Evolutionary conservation across 2,888 invertebrate species (phyloP), one percentile per base, ranked within the genome.

Genomic region (Melikaiella ostensackeni): DNA sequence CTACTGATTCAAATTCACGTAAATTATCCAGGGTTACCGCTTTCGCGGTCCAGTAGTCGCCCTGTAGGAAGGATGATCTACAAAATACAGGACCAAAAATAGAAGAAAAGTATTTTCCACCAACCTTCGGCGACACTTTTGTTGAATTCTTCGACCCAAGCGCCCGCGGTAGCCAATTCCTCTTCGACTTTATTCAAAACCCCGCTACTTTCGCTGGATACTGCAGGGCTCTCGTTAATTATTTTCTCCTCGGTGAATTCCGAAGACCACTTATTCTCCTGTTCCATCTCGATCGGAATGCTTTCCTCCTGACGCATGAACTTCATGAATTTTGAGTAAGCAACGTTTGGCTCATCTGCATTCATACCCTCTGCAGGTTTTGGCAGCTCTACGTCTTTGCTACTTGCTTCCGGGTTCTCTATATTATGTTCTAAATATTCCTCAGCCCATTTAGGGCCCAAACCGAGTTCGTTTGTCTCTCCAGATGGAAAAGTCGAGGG

Each of bases 301-400:
- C 95, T 95, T 88, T 95, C 95, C 78, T 96, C 94, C 92, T 95
- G 95, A 87, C 95, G 94, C 95, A 97, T 96, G 89, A 97, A 97
- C 87, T 95, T 95, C 95, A 97, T 95, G 88, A 97, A 97, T 93
- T 96, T 93, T 76, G 96, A 96, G 89, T 96, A 95, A 30, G 94
- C 95, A 85, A 95, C 93, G 88, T 95, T 95, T 81, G 95, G 94
- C 91, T 96, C 95, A 85, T 93, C 92, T 85, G 93, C 92, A 73
- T 92, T 91, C 38, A 94, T 93, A 87, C 95, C 92, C 86, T 94
- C 94, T 82, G 93, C 93, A 13, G 93, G 94, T 84, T 93, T 94
- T 92, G 86, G 93, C 92, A 79, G 92, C 90, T 79, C 66, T 79
- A 80, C 86, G 83, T 75, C 50, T 78, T 78, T 75, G 16, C 50